A percentile compares a stretch with the other conserved stretches of the same genome.
These are phyloP conservation scores for Montipora foliosa DNA, from an alignment of 64 coral and sea anemone genomes.

Conservation along the genomic window DNA sequence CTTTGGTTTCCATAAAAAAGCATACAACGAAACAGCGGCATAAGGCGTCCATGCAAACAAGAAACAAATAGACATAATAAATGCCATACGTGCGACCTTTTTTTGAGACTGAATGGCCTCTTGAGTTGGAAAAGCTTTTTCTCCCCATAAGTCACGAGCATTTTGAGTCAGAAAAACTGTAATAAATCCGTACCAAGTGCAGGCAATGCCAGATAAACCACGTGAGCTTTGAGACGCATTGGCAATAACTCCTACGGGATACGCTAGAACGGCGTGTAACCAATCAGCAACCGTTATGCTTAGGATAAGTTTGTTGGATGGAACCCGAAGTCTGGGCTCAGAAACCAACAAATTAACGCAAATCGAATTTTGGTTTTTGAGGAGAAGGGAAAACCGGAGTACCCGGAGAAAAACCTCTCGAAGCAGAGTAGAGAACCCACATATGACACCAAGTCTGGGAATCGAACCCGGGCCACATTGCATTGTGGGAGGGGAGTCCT, in stretches of 20 bases:
- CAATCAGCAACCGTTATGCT: slow-evolving; percentile 40
- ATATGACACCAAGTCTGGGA: too few species aligned
- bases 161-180: slow-evolving; percentile 26
- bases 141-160: slow-evolving; percentile 35
- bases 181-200: slow-evolving; percentile 27
- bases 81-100: slow-evolving; percentile 14
- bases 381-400: background rate
- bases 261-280: slow-evolving; percentile 12
- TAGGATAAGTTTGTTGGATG: slow-evolving; percentile 7
- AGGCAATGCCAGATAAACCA: background rate
- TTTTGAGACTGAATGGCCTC: background rate
- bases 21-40: background rate
- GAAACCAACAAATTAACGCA: too few species aligned
- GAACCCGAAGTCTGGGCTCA: background rate
- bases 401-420: too few species aligned
- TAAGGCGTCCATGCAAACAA: slow-evolving; percentile 40
- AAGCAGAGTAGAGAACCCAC: too few species aligned
- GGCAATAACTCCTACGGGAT: slow-evolving; percentile 3
- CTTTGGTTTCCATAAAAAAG: background rate
- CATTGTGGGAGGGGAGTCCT: too few species aligned
- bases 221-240: background rate
- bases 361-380: background rate
- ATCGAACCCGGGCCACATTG: too few species aligned
- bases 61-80: slow-evolving; percentile 17
- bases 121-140: background rate